Evolutionary conservation across 2,797 vertebrate genomes (phyloP), one percentile per base, ranked within the genome.

Genomic region (Acrossocheilus wenchowensis): DNA sequence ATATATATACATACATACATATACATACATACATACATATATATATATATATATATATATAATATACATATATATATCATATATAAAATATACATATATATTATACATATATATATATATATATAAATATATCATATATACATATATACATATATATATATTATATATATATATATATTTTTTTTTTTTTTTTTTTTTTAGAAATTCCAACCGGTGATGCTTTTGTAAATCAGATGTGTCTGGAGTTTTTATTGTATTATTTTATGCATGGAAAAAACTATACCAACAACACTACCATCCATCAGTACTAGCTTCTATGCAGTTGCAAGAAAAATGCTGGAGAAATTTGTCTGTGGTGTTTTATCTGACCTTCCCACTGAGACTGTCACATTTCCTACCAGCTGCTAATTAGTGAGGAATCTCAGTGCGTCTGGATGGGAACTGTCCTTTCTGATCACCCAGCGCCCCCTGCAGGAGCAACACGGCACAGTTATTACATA

Each of bases 381-480:
- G 2, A 34, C 2, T 23, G 1, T 23, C 12, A 54, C 50, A 34
- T 75, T 34, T 75, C 19, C 45, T 34, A 50, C 8, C 4, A 34
- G 4, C 15, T 12, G 30, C 5, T 10, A 11, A 75, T 34, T 9
- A n/a, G 5, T 6, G 21, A 2, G 26, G 2, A 8, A 21, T 11
- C 30, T 11, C 15, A 19, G 2, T 11, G 45, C 4, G n/a, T 7
- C n/a, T 21, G 2, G 2, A 78, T 41, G 2, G 2, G 2, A 11
- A 12, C 5, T 48, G 4, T 66, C 3, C 6, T 73, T 5, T 21
- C 6, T 83, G 26, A 10, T 34, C 45, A 4, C 15, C 1, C 34
- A 30, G 74, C 73, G 48, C 73, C 48, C 74, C 48, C 74, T 84
- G 34, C 62, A 41, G 74, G 60, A 69, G 2, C 7, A 54, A 17